Conservation (phyloP, 2,113 vertebrate genomes). For the Cromileptes altivelis region DNA sequence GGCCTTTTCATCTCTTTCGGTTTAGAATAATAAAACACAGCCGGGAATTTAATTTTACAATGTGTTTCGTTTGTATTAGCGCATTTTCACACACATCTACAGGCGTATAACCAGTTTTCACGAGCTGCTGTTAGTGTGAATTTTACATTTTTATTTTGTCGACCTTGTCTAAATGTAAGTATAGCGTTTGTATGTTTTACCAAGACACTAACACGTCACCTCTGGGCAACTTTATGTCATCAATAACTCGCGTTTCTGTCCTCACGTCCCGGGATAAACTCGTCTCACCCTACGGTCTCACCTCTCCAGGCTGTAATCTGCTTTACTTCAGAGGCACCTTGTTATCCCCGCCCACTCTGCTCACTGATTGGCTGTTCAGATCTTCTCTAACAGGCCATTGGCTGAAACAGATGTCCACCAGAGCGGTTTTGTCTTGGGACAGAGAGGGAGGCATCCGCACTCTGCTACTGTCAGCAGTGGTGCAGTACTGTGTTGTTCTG, state of each 20-base stretch:
- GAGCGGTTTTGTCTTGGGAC: slow-evolving; percentile 21
- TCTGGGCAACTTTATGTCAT: background rate
- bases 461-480: slow-evolving; percentile 51
- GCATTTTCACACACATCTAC: background rate
- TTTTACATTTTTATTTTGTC: background rate
- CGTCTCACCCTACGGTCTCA: too few species aligned
- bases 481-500: background rate
- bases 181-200: background rate
- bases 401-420: slow-evolving; percentile 55
- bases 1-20: too few species aligned
- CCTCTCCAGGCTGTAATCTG: slow-evolving; percentile 58
- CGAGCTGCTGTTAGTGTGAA: background rate
- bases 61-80: background rate
- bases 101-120: background rate
- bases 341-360: slow-evolving; percentile 13
- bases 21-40: background rate
- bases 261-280: slow-evolving; percentile 10
- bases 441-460: slow-evolving; percentile 24
- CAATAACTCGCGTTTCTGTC: background rate
- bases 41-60: background rate
- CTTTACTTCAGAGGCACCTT: slow-evolving; percentile 54
- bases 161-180: background rate
- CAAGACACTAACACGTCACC: background rate
- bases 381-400: slow-evolving; percentile 53
- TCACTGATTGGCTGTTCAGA: slow-evolving; percentile 42